A percentile compares a stretch with the other conserved stretches of the same genome.
These are phyloP conservation scores for Conistra vaccinii DNA, from an alignment of 2,888 invertebrate genomes.

Conservation along the genomic window DNA sequence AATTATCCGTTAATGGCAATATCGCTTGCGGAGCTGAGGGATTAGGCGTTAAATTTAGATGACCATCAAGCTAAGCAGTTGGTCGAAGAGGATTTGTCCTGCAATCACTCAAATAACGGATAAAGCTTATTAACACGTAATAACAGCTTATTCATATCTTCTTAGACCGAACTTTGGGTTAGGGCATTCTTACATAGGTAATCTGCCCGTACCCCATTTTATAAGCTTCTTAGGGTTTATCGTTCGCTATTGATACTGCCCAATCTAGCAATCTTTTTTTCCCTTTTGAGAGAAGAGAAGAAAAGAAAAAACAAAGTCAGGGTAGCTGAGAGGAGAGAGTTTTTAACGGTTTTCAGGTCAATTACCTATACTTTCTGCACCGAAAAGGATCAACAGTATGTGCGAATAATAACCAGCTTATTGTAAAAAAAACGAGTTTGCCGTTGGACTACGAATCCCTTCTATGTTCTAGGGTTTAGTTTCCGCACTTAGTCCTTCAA, in stretches of 20 bases:
- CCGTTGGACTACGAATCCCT: not conserved
- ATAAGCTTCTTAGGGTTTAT: not conserved
- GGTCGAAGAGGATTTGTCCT: slow-evolving; percentile 49
- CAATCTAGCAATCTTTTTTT: not conserved
- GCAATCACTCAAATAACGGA: slow-evolving; percentile 43
- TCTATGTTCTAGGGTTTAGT: too few species aligned
- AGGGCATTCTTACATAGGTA: too few species aligned
- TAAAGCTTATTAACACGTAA: slow-evolving; percentile 15
- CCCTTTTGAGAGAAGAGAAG: too few species aligned
- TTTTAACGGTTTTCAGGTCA: not conserved
- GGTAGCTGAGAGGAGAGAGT: not conserved
- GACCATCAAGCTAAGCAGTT: slow-evolving; percentile 48
- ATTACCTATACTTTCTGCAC: not conserved
- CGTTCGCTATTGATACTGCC: not conserved
- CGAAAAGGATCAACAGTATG: not conserved
- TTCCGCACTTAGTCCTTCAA: too few species aligned
- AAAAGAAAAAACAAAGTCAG: not conserved
- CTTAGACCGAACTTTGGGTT: not conserved
- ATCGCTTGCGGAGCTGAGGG: slow-evolving; percentile 33
- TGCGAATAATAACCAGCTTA: not conserved
- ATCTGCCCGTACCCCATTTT: not conserved
- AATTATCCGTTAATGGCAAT: slow-evolving; percentile 42
- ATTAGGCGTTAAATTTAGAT: slow-evolving; percentile 56
- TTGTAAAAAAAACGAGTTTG: not conserved
- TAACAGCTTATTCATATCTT: slow-evolving; percentile 1